Conservation (phyloP, 1,140 invertebrate species). For the Babylonia areolata region DNA sequence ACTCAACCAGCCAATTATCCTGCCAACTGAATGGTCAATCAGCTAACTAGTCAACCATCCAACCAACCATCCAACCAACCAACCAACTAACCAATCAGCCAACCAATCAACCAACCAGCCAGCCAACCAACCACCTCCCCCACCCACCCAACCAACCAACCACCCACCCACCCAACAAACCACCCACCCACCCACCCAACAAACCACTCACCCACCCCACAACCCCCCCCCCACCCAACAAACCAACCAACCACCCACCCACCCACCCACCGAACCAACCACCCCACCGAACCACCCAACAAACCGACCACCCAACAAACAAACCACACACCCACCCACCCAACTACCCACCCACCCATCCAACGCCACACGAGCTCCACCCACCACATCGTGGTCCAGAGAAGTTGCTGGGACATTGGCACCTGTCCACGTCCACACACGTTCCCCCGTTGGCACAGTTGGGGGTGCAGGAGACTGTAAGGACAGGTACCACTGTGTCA, state of each 20-base stretch:
- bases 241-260: background rate
- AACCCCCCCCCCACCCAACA: background rate
- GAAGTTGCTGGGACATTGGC: conserved; percentile 84
- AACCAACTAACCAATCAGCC: too few species aligned
- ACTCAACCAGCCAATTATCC: too few species aligned
- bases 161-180: too few species aligned
- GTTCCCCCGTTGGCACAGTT: conserved; percentile 87
- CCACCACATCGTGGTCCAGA: conserved; percentile 82
- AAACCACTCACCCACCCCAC: background rate
- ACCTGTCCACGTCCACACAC: conserved; percentile 83
- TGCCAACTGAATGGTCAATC: too few species aligned
- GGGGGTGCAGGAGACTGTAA: conserved; percentile 69
- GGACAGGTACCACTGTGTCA: too few species aligned
- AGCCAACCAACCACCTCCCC: too few species aligned
- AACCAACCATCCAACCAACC: too few species aligned
- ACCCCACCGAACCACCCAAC: too few species aligned
- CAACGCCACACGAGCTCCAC: background rate
- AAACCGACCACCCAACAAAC: background rate
- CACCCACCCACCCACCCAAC: background rate
- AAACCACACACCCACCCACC: too few species aligned
- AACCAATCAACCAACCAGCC: too few species aligned
- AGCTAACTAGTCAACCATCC: too few species aligned
- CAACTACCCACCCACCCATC: background rate
- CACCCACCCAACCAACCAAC: too few species aligned
- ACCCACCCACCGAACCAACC: background rate